Evolutionary conservation across 2,888 invertebrate genomes (phyloP).

Genomic region (Sphinx pinastri): DNA sequence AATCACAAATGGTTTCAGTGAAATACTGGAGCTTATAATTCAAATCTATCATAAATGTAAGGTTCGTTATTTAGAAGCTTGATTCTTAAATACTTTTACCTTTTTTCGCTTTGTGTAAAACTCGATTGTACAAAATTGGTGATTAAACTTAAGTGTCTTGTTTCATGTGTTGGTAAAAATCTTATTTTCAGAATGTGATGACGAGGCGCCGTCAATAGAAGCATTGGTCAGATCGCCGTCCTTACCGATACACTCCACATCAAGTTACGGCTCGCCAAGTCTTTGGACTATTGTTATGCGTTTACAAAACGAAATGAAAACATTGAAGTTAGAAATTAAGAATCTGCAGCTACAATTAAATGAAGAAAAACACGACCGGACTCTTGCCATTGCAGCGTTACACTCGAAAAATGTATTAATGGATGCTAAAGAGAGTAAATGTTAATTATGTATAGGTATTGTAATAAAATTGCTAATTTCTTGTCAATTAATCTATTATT

Average conservation of each 20-base stretch:
- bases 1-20: too few relatives aligned
- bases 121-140: slow-evolving; percentile 18
- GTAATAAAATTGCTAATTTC: slow-evolving; percentile 17
- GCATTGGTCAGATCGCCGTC: slow-evolving; percentile 77
- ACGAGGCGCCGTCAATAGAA: slow-evolving; percentile 71
- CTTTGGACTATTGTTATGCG: slow-evolving; percentile 91
- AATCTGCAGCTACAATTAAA: slow-evolving; percentile 85
- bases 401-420: slow-evolving; percentile 71
- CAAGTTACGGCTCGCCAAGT: slow-evolving; percentile 81
- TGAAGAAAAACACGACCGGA: slow-evolving; percentile 85
- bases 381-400: slow-evolving; percentile 74
- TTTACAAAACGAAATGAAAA: slow-evolving; percentile 88
- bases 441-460: slow-evolving; percentile 49
- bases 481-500: background rate
- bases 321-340: slow-evolving; percentile 85
- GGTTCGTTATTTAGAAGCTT: too few relatives aligned
- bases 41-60: too few relatives aligned
- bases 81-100: background rate
- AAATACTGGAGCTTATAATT: too few relatives aligned
- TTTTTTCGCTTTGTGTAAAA: slow-evolving; percentile 4
- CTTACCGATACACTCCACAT: slow-evolving; percentile 71
- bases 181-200: slow-evolving; percentile 79
- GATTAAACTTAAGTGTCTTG: slow-evolving; percentile 5
- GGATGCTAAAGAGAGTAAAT: slow-evolving; percentile 80
- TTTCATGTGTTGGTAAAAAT: slow-evolving; percentile 23